Conservation (phyloP, 2,888 invertebrate species). For the Timema cristinae region DNA sequence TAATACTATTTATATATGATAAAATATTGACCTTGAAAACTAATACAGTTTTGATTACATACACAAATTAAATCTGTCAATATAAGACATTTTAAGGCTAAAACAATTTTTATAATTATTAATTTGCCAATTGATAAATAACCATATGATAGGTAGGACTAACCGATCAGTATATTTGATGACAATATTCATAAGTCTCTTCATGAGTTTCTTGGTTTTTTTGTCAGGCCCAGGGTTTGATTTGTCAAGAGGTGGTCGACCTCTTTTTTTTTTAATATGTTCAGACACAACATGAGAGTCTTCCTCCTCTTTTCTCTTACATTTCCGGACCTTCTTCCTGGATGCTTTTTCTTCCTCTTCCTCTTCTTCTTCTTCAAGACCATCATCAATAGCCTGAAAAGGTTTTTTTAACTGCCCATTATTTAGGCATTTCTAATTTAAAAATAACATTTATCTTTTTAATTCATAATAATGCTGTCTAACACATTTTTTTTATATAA, state of each 20-base stretch:
- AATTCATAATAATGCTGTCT: no score
- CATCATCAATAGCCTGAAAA: conserved; percentile 32
- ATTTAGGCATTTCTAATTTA: no score
- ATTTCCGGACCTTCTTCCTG: conserved; percentile 33
- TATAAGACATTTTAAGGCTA: no score
- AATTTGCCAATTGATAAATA: no score
- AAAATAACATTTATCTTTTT: no score
- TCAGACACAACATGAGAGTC: conserved; percentile 33
- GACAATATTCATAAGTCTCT: conserved; percentile 48
- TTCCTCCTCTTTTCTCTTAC: conserved; percentile 35
- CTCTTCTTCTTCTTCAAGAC: conserved; percentile 35
- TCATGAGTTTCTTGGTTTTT: conserved; percentile 43
- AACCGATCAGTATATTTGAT: conserved; percentile 49
- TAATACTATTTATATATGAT: no score
- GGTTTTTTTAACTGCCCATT: no score
- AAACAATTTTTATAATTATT: no score
- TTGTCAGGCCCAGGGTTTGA: conserved; percentile 14
- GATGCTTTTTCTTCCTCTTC: conserved; percentile 35
- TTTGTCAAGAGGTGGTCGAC: conserved; percentile 31
- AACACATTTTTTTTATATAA: no score
- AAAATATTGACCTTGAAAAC: no score
- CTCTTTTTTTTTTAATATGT: conserved; percentile 29
- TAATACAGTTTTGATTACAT: no score
- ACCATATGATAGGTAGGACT: conserved; percentile 19
- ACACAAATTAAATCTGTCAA: no score